These are phyloP conservation scores for Clarias fuscus DNA, from an alignment of 2,797 vertebrate genomes.

Conservation along the genomic window DNA sequence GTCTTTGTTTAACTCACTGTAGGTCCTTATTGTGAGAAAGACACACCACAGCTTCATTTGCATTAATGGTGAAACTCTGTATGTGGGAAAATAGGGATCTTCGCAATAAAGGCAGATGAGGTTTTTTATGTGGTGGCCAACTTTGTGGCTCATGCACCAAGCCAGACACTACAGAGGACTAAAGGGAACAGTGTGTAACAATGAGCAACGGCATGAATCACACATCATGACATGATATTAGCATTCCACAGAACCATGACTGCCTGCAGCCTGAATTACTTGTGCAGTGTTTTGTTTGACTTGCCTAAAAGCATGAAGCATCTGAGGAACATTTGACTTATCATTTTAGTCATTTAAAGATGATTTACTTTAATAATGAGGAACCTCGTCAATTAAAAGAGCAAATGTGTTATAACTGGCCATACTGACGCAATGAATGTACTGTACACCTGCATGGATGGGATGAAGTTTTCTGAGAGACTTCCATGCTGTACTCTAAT, in stretches of 20 bases:
- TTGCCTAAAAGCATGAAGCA: constrained; percentile 26
- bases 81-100: constrained; percentile 68
- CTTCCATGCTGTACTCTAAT: background rate
- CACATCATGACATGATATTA: constrained; percentile 52
- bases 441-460: background rate
- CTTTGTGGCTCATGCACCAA: constrained; percentile 75
- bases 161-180: constrained; percentile 73
- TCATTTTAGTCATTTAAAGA: constrained; percentile 14
- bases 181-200: constrained; percentile 71
- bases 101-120: constrained; percentile 62
- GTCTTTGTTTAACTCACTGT: constrained; percentile 6
- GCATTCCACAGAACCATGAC: constrained; percentile 47
- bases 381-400: background rate
- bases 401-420: constrained; percentile 3
- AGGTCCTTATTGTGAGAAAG: constrained; percentile 19
- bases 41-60: constrained; percentile 1
- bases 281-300: constrained; percentile 42
- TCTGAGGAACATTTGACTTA: constrained; percentile 20
- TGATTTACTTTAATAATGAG: background rate
- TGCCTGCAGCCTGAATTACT: constrained; percentile 49
- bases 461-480: background rate
- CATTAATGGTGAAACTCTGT: constrained; percentile 32
- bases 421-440: background rate
- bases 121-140: constrained; percentile 74
- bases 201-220: constrained; percentile 76